phyloP scores from a whole-genome alignment of 2,797 vertebrate species.

The Siniperca scherzeri region DNA sequence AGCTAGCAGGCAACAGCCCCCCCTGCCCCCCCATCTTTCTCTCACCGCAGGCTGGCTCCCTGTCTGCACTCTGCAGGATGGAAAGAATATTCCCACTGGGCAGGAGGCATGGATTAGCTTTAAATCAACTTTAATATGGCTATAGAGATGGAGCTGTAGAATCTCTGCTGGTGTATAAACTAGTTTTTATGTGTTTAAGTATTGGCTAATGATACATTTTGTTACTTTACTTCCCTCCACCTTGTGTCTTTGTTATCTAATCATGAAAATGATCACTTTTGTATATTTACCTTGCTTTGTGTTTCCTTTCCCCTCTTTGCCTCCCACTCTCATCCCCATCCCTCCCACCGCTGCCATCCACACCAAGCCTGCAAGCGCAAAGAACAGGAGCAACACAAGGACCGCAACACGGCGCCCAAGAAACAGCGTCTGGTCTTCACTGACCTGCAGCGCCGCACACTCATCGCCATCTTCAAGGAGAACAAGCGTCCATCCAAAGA shows the following conservation, averaged over 20 bases:
- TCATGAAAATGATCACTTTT: slow-evolving; percentile 58
- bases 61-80: slow-evolving; percentile 87
- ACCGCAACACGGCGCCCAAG: slow-evolving; percentile 94
- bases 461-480: slow-evolving; percentile 99
- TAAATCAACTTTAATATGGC: slow-evolving; percentile 89
- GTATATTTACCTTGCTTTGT: slow-evolving; percentile 82
- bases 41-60: slow-evolving; percentile 84
- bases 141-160: slow-evolving; percentile 77
- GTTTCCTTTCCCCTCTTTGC: slow-evolving; percentile 67
- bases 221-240: slow-evolving; percentile 58
- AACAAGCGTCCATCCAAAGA: slow-evolving; percentile 98
- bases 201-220: slow-evolving; percentile 65
- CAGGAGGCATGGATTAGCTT: slow-evolving; percentile 86
- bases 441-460: slow-evolving; percentile 97
- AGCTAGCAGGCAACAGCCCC: slow-evolving; percentile 80
- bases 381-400: slow-evolving; percentile 98
- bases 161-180: slow-evolving; percentile 69
- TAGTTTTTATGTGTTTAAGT: slow-evolving; percentile 70
- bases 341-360: slow-evolving; percentile 76
- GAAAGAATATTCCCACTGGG: slow-evolving; percentile 88
- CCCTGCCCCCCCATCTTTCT: slow-evolving; percentile 50
- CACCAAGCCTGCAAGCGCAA: slow-evolving; percentile 97
- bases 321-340: slow-evolving; percentile 81
- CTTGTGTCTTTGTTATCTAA: slow-evolving; percentile 39
- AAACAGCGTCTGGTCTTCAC: slow-evolving; percentile 99